Conservation (phyloP, 1,140 invertebrate genomes). For the Bombus haemorrhoidalis region DNA sequence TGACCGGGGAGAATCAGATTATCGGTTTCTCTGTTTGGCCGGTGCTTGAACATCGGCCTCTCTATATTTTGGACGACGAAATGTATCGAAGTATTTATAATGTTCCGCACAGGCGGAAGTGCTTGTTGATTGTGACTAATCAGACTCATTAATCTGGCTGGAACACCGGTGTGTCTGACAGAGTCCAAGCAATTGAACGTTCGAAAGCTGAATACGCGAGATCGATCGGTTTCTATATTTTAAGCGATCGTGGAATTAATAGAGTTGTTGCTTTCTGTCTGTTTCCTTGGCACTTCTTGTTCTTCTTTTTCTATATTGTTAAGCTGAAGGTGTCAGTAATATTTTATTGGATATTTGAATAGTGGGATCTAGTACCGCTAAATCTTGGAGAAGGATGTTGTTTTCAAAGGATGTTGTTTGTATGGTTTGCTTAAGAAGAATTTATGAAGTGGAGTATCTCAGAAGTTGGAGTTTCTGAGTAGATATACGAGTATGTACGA, state of each 20-base stretch:
- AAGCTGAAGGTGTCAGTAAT: too few species aligned
- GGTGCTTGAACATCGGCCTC: conserved; percentile 1
- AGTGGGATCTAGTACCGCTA: too few species aligned
- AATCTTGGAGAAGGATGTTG: too few species aligned
- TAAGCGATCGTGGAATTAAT: not conserved
- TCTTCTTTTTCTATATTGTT: not conserved
- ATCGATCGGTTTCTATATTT: conserved; percentile 33
- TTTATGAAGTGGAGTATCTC: not conserved
- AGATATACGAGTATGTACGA: too few species aligned
- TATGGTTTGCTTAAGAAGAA: not conserved
- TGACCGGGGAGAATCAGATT: conserved; percentile 26
- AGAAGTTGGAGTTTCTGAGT: not conserved
- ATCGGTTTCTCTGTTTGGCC: not conserved
- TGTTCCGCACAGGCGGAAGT: conserved; percentile 15
- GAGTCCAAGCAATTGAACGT: conserved; percentile 34
- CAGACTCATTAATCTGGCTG: conserved; percentile 27
- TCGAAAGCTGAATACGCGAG: not conserved
- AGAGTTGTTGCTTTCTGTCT: not conserved
- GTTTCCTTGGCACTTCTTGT: not conserved
- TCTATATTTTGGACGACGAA: not conserved
- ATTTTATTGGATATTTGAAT: too few species aligned
- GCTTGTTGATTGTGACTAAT: conserved; percentile 50
- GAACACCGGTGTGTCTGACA: not conserved
- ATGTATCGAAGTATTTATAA: conserved; percentile 6
- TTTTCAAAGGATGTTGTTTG: not conserved